Evolutionary conservation across 2,113 vertebrate genomes (phyloP).

Genomic region (Osmerus eperlanus): DNA sequence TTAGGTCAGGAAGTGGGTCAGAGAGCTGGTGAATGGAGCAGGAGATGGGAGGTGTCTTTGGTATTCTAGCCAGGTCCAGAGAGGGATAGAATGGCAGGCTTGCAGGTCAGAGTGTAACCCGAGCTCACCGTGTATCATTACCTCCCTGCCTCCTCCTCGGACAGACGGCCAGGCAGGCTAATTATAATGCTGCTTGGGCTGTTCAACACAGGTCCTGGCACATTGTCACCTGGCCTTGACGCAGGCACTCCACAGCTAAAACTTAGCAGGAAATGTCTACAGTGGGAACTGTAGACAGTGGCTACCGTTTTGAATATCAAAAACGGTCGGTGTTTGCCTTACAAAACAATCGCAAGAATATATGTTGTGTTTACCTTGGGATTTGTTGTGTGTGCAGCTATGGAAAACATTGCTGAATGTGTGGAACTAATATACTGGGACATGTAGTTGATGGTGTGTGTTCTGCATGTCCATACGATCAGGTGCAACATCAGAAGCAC

Average conservation of each 20-base stretch:
- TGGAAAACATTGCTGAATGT: no score
- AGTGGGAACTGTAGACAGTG: neutral
- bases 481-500: conserved; percentile 18
- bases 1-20: conserved; percentile 19
- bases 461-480: no score
- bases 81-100: conserved; percentile 39
- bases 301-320: neutral
- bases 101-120: conserved; percentile 60
- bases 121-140: conserved; percentile 60
- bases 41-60: conserved; percentile 26
- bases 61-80: conserved; percentile 25
- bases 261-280: neutral
- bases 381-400: no score
- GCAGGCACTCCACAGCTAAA: conserved; percentile 8
- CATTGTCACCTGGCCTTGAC: conserved; percentile 36
- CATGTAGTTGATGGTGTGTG: no score
- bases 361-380: neutral
- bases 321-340: neutral
- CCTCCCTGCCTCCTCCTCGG: conserved; percentile 28
- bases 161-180: conserved; percentile 45
- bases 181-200: conserved; percentile 60
- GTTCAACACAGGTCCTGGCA: conserved; percentile 30
- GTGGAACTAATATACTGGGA: no score
- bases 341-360: neutral
- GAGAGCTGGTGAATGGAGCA: conserved; percentile 48